These are phyloP conservation scores for Mareca strepera DNA, from an alignment of 2,797 vertebrate genomes.

Conservation along the genomic window DNA sequence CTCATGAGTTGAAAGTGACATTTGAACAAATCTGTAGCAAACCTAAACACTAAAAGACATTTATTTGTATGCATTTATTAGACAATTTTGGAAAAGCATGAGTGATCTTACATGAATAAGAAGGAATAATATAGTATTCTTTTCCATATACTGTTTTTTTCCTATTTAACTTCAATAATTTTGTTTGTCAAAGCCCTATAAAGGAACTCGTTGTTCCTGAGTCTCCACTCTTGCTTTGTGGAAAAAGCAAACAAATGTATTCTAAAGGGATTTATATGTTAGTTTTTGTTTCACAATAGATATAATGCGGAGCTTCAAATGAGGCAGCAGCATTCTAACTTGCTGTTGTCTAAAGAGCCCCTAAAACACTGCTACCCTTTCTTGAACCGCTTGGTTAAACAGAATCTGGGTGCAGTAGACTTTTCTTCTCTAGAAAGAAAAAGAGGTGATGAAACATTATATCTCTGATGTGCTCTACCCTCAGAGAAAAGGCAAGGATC, in stretches of 20 bases:
- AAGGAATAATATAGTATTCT: neutral
- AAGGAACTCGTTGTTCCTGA: neutral
- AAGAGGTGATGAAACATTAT: neutral
- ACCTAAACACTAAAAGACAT: neutral
- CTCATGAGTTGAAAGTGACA: constrained; percentile 16
- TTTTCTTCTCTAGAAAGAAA: neutral
- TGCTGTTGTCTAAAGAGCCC: neutral
- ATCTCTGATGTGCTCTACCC: neutral
- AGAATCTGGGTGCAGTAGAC: neutral
- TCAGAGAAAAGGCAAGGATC: neutral
- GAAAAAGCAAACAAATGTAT: constrained; percentile 54
- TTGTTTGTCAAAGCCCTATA: constrained; percentile 22
- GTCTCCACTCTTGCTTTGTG: neutral
- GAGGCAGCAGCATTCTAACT: neutral
- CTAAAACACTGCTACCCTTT: neutral
- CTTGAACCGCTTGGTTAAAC: neutral
- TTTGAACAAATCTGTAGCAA: constrained; percentile 42
- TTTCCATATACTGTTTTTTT: constrained; percentile 5
- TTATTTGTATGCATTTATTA: constrained; percentile 30
- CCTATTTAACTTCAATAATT: neutral
- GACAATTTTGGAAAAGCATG: neutral
- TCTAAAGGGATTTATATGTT: constrained; percentile 39
- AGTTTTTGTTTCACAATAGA: constrained; percentile 42
- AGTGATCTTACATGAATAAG: neutral
- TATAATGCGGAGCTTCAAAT: constrained; percentile 3